Evolutionary conservation across 2,797 vertebrate genomes (phyloP).

Genomic region (Cryptoblepharus egeriae): DNA sequence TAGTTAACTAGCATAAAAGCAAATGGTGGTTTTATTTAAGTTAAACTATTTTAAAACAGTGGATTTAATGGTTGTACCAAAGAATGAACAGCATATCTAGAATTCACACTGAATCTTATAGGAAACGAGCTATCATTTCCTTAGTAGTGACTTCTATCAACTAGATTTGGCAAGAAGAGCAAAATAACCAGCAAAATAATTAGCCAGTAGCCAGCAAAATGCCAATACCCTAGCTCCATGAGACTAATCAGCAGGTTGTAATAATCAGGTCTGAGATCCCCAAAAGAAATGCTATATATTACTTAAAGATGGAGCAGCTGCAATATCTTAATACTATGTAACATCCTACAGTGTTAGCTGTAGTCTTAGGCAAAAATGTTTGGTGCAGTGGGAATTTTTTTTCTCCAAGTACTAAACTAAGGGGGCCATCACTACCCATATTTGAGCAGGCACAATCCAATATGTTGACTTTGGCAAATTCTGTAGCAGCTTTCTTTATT

Average conservation of each 20-base stretch:
- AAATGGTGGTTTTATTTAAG: conserved; percentile 21
- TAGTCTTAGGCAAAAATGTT: no score
- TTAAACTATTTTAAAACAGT: conserved; percentile 25
- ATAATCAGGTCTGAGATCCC: neutral
- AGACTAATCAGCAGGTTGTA: neutral
- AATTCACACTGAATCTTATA: neutral
- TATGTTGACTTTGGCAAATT: neutral
- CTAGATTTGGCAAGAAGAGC: neutral
- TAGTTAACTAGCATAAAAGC: conserved; percentile 75
- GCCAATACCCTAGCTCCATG: neutral
- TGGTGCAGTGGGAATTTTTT: neutral
- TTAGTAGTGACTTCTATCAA: neutral
- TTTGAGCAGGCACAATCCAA: neutral
- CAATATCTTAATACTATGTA: conserved; percentile 1
- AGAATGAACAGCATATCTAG: neutral
- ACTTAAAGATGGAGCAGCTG: neutral
- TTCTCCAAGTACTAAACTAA: neutral
- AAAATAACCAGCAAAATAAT: neutral
- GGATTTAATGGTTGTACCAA: fast-evolving
- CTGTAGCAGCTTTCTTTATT: neutral
- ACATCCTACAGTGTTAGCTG: neutral
- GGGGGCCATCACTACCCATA: neutral
- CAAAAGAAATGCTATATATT: neutral
- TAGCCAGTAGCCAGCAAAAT: no score
- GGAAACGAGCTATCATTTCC: neutral